A percentile compares a stretch with the other conserved stretches of the same genome.
These are phyloP conservation scores for Panthera tigris DNA, from an alignment of 2,113 vertebrate genomes.

Conservation along the genomic window DNA sequence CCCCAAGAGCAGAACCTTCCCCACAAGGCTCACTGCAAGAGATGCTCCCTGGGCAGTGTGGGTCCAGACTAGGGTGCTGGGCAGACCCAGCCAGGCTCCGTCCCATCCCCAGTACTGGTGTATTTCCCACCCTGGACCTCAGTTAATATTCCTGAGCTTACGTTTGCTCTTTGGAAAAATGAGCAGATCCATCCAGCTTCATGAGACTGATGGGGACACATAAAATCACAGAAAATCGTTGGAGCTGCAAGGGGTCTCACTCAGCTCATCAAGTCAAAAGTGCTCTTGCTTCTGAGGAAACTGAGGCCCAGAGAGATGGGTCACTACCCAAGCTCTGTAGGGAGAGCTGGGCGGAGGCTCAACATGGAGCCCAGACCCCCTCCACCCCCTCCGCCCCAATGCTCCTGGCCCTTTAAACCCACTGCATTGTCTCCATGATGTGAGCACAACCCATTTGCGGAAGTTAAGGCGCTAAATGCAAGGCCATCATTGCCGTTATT, in stretches of 20 bases:
- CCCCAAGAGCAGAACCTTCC: neutral
- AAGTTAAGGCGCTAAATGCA: neutral
- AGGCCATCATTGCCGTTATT: fast-evolving
- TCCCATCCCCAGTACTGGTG: too few relatives aligned
- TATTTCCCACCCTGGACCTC: neutral
- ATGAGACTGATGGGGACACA: neutral
- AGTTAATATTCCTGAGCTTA: neutral
- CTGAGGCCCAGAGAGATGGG: neutral
- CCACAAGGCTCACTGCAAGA: fast-evolving
- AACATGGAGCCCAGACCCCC: fast-evolving
- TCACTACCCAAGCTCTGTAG: fast-evolving
- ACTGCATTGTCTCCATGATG: fast-evolving
- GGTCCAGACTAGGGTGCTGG: neutral
- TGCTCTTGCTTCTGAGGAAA: neutral
- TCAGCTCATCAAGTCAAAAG: neutral
- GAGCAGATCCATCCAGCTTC: too few relatives aligned
- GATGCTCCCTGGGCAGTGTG: neutral
- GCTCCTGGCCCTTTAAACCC: too few relatives aligned
- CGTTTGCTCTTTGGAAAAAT: neutral
- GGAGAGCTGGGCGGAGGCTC: neutral
- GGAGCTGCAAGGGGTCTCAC: neutral
- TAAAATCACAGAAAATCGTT: neutral
- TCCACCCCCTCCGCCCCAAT: too few relatives aligned
- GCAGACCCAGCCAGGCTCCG: fast-evolving
- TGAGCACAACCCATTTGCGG: fast-evolving